Base-by-base conservation (phyloP, 1,140 invertebrate genomes). In the Drosophila kohkoa region DNA sequence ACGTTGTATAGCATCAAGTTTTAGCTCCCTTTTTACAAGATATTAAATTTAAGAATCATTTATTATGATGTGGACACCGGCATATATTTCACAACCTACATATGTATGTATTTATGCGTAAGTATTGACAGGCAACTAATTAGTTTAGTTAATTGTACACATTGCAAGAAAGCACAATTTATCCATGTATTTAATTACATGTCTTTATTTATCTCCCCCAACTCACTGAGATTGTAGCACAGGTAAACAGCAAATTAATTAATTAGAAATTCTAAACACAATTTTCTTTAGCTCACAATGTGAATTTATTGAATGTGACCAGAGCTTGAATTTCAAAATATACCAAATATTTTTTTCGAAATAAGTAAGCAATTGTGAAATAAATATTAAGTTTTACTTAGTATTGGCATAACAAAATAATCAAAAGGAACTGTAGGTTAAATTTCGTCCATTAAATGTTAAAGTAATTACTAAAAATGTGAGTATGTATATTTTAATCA, bases 51-150 rank as follows among this genome's bases (percentile, higher is more conserved):
- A 38, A 38, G 35, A 38, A 13, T 52, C 1, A 52, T 52, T 13
- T 13, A 13, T 32, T 30, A 13, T 54, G 30, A 54, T 54, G 28
- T 32, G 51, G 28, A 54, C 51, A 54, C 51, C 51, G 51, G 51
- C 30, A 30, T 30, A 54, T 7, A 15, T 54, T 8, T 54, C 28
- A 32, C 28, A 54, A 54, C 30, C 28, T 35, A 54, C 30, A 7
- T 32, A 30, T 6, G 28, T 32, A 4, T 51, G 48, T 4, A 25
- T 51, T 25, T 4, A 16, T 51, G 2, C 11, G 2, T 30, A 54
- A 15, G 4, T 25, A 43, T 43, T 13, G n/a, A 7, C 2, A 54
- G 25, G 13, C 35, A 54, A 13, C 13, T 35, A n/a, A 35, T 15
- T 13, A 25, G 20, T 25, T 7, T 8, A 25, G 20, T 25, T 25